Evolutionary conservation across 2,797 vertebrate genomes (phyloP), one percentile per base, ranked within the genome.

Genomic region (Heteromormyrus szaboi): DNA sequence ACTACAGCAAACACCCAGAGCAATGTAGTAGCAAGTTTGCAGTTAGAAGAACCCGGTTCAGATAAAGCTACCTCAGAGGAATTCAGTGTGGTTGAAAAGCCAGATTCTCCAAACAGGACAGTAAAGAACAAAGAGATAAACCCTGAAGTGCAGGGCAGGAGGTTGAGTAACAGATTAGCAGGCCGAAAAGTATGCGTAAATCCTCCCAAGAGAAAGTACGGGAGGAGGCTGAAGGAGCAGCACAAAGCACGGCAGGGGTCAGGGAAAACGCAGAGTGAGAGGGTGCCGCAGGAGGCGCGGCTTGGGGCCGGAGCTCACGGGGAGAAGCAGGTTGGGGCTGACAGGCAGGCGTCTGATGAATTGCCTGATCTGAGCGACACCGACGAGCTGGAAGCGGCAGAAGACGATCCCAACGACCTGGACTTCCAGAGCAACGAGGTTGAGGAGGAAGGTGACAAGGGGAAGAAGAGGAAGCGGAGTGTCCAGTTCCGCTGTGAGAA

Each of bases 401-500:
- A 89, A 25, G 88, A 88, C 3, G 91, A 92, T 9, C 62, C 90
- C 0, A 92, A 91, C 8, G 92, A 92, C 29, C 4, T 87, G 0
- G 86, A 91, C 87, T 88, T 89, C 65, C 46, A 90, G 5, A 56
- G 88, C 12, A 33, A 48, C 4, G 93, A 87, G 54, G 90, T 54
- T 0, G 94, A 94, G 76, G 89, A 89, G 0, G 41, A 85, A 0
- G 89, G 90, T 51, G 5, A 94, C 91, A 90, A 93, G 89, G 89
- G 85, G 37, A 92, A 92, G 85, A 95, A 94, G 89, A 89, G 84
- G 22, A 86, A 90, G 85, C 46, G 88, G 3, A 88, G 89, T 11
- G 94, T 94, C 8, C 95, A 95, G 91, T 98, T 97, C 86, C 94
- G 95, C 89, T 99, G 99, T 89, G 92, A 95, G 48, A 94, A 96